phyloP scores from a whole-genome alignment of 1,140 invertebrate species.

The Caligus rogercresseyi region DNA sequence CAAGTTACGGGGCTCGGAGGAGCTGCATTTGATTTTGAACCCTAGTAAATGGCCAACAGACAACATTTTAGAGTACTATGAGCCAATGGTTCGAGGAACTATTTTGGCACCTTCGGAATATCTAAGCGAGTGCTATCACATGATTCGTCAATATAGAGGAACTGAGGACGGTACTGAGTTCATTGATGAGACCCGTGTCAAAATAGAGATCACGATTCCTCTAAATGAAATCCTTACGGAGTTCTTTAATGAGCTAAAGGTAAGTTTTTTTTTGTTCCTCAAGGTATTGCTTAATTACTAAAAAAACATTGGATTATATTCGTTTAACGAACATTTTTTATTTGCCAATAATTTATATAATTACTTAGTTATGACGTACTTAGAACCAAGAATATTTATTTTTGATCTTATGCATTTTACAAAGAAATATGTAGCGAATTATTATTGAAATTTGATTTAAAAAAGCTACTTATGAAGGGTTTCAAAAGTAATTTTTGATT shows the following conservation, averaged over 20 bases:
- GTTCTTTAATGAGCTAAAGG: slow-evolving; percentile 84
- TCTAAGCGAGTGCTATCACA: slow-evolving; percentile 21
- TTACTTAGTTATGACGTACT: too few relatives aligned
- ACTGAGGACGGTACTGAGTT: background rate
- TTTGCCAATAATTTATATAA: too few relatives aligned
- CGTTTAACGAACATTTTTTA: too few relatives aligned
- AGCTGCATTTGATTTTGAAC: slow-evolving; percentile 56
- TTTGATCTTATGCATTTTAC: too few relatives aligned
- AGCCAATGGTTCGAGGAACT: slow-evolving; percentile 73
- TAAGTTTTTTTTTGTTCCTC: background rate
- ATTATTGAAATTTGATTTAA: too few relatives aligned
- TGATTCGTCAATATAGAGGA: slow-evolving; percentile 15
- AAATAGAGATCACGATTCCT: slow-evolving; percentile 66
- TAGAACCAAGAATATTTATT: too few relatives aligned
- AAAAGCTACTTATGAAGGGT: too few relatives aligned
- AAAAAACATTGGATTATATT: too few relatives aligned
- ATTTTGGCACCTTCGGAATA: slow-evolving; percentile 60
- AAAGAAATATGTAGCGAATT: too few relatives aligned
- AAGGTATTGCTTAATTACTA: too few relatives aligned
- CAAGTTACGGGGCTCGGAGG: slow-evolving; percentile 37
- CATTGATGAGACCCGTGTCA: background rate
- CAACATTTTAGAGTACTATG: slow-evolving; percentile 50
- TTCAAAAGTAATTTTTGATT: too few relatives aligned
- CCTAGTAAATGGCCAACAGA: slow-evolving; percentile 55
- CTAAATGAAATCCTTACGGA: slow-evolving; percentile 82